Evolutionary conservation across 2,113 vertebrate genomes (phyloP).

Genomic region (Heterotilapia buettikoferi): DNA sequence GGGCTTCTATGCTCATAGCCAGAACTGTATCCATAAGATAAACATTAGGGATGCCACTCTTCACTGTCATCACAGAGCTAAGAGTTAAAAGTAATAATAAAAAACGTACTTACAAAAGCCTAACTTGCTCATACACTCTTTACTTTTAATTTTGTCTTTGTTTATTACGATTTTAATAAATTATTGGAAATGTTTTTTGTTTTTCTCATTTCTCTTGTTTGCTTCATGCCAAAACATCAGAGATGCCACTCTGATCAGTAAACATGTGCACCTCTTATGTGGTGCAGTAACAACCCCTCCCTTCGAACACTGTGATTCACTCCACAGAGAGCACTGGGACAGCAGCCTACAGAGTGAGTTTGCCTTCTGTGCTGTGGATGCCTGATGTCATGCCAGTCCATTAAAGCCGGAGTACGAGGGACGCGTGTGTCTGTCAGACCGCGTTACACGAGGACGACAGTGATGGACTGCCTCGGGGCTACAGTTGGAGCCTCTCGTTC

Average conservation of each 20-base stretch:
- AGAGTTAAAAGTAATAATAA: background rate
- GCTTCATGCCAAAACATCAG: background rate
- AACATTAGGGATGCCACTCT: background rate
- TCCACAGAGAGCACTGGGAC: background rate
- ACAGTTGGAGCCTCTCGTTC: slow-evolving; percentile 22
- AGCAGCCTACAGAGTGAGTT: slow-evolving; percentile 18
- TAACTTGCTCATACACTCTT: background rate
- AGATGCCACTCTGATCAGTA: background rate
- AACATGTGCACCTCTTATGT: background rate
- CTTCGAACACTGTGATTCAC: background rate
- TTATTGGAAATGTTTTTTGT: background rate
- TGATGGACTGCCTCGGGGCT: slow-evolving; percentile 41
- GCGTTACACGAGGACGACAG: slow-evolving; percentile 37
- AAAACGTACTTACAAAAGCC: background rate
- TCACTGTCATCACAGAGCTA: background rate
- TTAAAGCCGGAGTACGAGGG: slow-evolving; percentile 37
- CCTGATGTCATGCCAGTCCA: slow-evolving; percentile 48
- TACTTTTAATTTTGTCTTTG: background rate
- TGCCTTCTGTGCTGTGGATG: slow-evolving; percentile 9
- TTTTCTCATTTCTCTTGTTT: background rate
- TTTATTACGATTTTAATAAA: background rate
- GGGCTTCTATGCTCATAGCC: background rate
- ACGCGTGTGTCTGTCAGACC: slow-evolving; percentile 50
- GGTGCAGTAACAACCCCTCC: background rate
- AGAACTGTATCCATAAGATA: background rate